phyloP scores from a whole-genome alignment of 2,113 vertebrate species.

The Eubucco bourcierii region DNA sequence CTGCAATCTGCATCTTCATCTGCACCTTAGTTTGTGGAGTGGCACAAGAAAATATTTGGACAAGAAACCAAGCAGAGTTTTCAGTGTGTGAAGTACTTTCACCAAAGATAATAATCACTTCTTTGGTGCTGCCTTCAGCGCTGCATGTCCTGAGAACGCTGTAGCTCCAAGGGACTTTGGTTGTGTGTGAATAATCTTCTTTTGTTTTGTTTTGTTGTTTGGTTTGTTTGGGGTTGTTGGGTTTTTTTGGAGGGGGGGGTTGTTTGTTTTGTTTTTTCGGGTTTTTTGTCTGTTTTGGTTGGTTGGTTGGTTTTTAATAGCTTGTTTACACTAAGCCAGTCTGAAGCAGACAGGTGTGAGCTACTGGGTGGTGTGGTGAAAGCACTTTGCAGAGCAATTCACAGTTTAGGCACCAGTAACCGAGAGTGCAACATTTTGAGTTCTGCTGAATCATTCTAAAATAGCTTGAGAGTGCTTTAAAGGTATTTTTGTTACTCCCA shows the following conservation, averaged over 20 bases:
- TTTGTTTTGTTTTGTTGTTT: neutral
- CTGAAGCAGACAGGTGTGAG: neutral
- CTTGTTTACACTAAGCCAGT: neutral
- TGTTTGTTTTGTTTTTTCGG: no score
- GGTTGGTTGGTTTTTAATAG: neutral
- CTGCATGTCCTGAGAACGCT: neutral
- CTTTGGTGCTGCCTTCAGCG: neutral
- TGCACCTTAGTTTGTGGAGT: neutral
- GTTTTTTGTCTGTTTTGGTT: no score
- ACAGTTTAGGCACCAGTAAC: neutral
- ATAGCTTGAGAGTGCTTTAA: neutral
- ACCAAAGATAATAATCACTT: neutral
- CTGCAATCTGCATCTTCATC: neutral
- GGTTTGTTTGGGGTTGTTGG: no score
- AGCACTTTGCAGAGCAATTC: neutral
- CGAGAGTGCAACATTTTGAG: neutral
- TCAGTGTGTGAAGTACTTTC: neutral
- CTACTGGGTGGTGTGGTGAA: neutral
- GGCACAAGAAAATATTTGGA: neutral
- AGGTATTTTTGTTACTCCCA: neutral
- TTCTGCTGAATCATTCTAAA: neutral
- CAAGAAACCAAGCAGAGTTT: neutral
- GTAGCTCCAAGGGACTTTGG: neutral
- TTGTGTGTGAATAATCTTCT: neutral
- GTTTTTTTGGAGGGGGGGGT: no score